phyloP scores from a whole-genome alignment of 2,888 invertebrate species.

The Sesia apiformis region DNA sequence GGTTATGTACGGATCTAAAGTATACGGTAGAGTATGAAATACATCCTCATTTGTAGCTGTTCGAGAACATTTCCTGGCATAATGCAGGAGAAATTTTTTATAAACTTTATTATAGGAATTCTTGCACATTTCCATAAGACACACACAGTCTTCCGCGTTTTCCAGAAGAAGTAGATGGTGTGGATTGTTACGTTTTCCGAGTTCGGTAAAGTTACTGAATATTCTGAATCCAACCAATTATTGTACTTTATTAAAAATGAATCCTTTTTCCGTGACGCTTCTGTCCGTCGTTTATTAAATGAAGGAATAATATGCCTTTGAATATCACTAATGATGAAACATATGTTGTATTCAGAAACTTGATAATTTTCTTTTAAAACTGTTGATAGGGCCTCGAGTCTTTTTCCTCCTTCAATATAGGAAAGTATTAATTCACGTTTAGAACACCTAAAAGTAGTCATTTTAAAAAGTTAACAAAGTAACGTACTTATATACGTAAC shows the following conservation, averaged over 20 bases:
- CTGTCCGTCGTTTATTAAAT: slow-evolving; percentile 6
- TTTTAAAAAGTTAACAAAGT: slow-evolving; percentile 1
- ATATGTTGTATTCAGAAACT: slow-evolving; percentile 5
- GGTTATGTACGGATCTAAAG: slow-evolving; percentile 6
- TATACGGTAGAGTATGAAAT: slow-evolving; percentile 3
- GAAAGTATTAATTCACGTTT: background rate
- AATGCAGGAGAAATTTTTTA: background rate
- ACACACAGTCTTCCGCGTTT: slow-evolving; percentile 1
- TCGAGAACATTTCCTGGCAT: slow-evolving; percentile 4
- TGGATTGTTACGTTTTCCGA: background rate
- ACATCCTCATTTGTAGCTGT: slow-evolving; percentile 1
- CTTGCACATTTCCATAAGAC: background rate
- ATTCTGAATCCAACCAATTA: background rate
- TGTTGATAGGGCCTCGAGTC: slow-evolving; percentile 1
- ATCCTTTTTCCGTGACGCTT: background rate
- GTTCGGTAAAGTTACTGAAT: background rate
- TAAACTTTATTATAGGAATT: background rate
- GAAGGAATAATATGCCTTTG: slow-evolving; percentile 6
- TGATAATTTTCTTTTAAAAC: slow-evolving; percentile 5
- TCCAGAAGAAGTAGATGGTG: slow-evolving; percentile 1
- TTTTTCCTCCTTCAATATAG: slow-evolving; percentile 5
- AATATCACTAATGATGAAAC: slow-evolving; percentile 6
- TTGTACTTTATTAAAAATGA: slow-evolving; percentile 1
- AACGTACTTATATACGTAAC: no score
- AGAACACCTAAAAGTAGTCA: slow-evolving; percentile 3